Base-by-base conservation (phyloP, 2,113 vertebrate species). In the Saccopteryx bilineata region DNA sequence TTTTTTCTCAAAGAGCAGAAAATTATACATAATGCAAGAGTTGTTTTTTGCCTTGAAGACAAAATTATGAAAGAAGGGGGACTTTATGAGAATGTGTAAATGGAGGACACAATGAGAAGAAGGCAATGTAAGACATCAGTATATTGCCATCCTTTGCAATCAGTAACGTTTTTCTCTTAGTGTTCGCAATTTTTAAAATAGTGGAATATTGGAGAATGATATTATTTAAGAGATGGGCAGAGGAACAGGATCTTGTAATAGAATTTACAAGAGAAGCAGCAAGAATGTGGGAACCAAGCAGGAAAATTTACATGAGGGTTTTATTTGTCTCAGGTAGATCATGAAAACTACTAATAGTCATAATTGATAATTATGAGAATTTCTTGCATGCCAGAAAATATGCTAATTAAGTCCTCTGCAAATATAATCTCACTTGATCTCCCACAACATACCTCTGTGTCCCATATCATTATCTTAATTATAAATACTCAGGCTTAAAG, bases 81-180 rank as follows among this genome's bases (percentile, higher is more conserved):
- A 23, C n/a, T 63, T 63, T n/a, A 69, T 84, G 50, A 91, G 84
- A 71, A 95, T 76, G 93, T 46, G 85, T 65, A 89, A 94, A 81
- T 10, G 93, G 69, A 69, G 3, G 91, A 82, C 17, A 61, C 7
- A 66, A 33, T 31, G 24, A 60, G 68, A 63, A 68, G 56, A 48
- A 23, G 9, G 19, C 60, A 90, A 72, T 61, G 5, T 11, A 72
- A 33, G n/a, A 58, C 5, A 50, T 18, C 0, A n/a, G 23, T 72
- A 52, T 33, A 15, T 46, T 87, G 19, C 39, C 60, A 4, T 81
- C 7, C 78, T 28, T 85, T 19, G 4, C 4, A 31, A 39, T 85
- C 33, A 48, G 18, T 63, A 92, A 56, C 46, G 82, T 88, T 0
- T 92, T 95, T 95, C 26, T 72, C 19, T 24, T 56, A 56, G n/a